Percentiles rank a stretch among this genome's conserved stretches.
phyloP scores from a whole-genome alignment of 1,140 invertebrate species.

The Philotrypesis tridentata region DNA sequence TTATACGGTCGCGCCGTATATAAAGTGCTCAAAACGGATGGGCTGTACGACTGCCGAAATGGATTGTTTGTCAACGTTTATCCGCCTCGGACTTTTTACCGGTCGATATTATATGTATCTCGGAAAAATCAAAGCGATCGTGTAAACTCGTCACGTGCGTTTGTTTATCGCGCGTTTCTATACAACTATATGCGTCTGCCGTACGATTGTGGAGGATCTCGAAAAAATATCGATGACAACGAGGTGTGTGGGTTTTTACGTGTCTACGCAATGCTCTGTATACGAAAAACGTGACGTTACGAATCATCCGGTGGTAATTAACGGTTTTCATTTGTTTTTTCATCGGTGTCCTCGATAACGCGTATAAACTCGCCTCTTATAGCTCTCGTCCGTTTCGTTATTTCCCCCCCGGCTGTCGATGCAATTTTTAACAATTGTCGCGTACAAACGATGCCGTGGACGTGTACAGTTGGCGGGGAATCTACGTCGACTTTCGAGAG shows the following conservation, averaged over 20 bases:
- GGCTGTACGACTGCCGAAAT: too few relatives aligned
- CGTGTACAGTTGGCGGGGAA: too few relatives aligned
- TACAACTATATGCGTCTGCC: not conserved
- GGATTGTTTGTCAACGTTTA: not conserved
- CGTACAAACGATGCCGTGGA: not conserved
- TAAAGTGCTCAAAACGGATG: too few relatives aligned
- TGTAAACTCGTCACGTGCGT: too few relatives aligned
- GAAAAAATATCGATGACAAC: constrained; percentile 11
- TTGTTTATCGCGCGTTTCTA: not conserved
- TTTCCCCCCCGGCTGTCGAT: not conserved
- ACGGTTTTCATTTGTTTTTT: too few relatives aligned
- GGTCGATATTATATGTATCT: too few relatives aligned
- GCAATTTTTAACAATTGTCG: constrained; percentile 32
- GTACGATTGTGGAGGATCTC: not conserved
- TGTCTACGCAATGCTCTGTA: too few relatives aligned
- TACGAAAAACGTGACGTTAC: constrained; percentile 18
- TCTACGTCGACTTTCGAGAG: too few relatives aligned
- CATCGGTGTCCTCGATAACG: not conserved
- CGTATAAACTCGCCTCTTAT: too few relatives aligned
- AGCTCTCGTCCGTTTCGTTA: not conserved
- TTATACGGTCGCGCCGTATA: too few relatives aligned
- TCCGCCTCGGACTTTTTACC: constrained; percentile 13
- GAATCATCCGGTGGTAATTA: not conserved
- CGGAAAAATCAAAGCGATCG: not conserved
- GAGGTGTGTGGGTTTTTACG: not conserved